These are phyloP conservation scores for Myripristis jacobus DNA, from an alignment of 2,797 vertebrate genomes.

Conservation along the genomic window DNA sequence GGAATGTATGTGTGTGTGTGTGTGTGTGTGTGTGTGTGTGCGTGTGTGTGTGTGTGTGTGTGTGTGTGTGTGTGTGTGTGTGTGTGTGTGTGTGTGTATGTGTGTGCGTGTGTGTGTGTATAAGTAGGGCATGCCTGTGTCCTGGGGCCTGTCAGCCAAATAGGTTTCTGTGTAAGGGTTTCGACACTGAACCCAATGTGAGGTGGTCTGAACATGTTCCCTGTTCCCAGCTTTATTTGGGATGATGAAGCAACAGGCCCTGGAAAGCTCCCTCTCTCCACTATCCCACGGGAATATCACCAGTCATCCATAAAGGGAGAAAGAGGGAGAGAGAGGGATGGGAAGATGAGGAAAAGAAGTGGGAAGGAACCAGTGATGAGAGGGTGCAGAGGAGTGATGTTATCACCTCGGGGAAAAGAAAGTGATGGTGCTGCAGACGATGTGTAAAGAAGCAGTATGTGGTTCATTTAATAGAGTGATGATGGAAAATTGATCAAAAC, in stretches of 20 bases:
- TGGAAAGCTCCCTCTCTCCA: slow-evolving; percentile 82
- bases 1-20: slow-evolving; percentile 18
- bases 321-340: slow-evolving; percentile 52
- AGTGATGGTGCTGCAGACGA: slow-evolving; percentile 10
- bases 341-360: slow-evolving; percentile 48
- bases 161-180: slow-evolving; percentile 65
- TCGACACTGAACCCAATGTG: slow-evolving; percentile 54
- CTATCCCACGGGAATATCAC: slow-evolving; percentile 87
- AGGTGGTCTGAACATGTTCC: slow-evolving; percentile 80
- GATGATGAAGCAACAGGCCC: slow-evolving; percentile 80
- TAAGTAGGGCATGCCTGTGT: slow-evolving; percentile 42
- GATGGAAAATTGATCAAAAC: slow-evolving; percentile 30
- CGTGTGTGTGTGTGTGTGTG: slow-evolving; percentile 12
- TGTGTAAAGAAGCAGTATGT: slow-evolving; percentile 41
- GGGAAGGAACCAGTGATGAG: slow-evolving; percentile 5
- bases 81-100: slow-evolving; percentile 18
- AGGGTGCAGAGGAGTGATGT: slow-evolving; percentile 56
- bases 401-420: slow-evolving; percentile 48
- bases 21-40: slow-evolving; percentile 7
- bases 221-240: slow-evolving; percentile 73
- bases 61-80: slow-evolving; percentile 15
- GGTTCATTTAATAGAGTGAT: slow-evolving; percentile 25
- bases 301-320: slow-evolving; percentile 77
- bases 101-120: slow-evolving; percentile 17
- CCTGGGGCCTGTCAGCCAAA: slow-evolving; percentile 27